A percentile compares a stretch with the other conserved stretches of the same genome.
These are phyloP conservation scores for Phyllotreta cruciferae DNA, from an alignment of 2,888 invertebrate species.

Conservation along the genomic window DNA sequence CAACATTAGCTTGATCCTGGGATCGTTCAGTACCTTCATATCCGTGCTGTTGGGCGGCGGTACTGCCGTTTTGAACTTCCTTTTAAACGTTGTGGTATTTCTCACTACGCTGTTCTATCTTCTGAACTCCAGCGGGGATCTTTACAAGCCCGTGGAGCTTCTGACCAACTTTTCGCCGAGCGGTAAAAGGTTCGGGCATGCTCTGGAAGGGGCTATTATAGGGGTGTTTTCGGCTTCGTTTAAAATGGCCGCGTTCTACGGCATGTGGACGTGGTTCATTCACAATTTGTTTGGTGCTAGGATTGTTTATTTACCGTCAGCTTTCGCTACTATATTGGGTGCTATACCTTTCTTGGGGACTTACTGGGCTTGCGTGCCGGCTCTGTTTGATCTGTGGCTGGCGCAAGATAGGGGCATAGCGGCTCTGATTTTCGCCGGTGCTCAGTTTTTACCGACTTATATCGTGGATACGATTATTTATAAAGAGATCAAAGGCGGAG, in stretches of 20 bases:
- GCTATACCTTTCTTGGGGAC: conserved; percentile 96
- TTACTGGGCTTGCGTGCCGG: conserved; percentile 94
- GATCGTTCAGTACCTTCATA: conserved; percentile 84
- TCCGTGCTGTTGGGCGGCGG: conserved; percentile 89
- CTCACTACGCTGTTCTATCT: conserved; percentile 96
- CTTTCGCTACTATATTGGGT: conserved; percentile 89
- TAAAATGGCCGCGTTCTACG: conserved; percentile 97
- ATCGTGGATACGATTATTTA: conserved; percentile 96
- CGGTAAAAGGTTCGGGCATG: conserved; percentile 79
- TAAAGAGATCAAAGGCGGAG: conserved; percentile 93
- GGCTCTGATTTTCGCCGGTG: conserved; percentile 80
- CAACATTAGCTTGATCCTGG: conserved; percentile 85
- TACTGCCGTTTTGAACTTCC: conserved; percentile 87
- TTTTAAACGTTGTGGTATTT: conserved; percentile 90
- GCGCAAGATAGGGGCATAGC: conserved; percentile 84
- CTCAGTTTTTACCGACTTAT: conserved; percentile 88
- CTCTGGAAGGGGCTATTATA: conserved; percentile 86
- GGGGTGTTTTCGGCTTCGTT: conserved; percentile 96
- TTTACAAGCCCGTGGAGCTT: conserved; percentile 93
- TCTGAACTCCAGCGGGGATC: conserved; percentile 81
- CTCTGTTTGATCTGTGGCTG: conserved; percentile 93
- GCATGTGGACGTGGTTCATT: conserved; percentile 97
- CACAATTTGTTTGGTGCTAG: conserved; percentile 94
- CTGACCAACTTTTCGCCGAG: conserved; percentile 83
- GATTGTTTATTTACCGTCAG: conserved; percentile 92